Evolutionary conservation across 2,113 vertebrate species (phyloP), one percentile per base, ranked within the genome.

Genomic region (Anguilla rostrata): DNA sequence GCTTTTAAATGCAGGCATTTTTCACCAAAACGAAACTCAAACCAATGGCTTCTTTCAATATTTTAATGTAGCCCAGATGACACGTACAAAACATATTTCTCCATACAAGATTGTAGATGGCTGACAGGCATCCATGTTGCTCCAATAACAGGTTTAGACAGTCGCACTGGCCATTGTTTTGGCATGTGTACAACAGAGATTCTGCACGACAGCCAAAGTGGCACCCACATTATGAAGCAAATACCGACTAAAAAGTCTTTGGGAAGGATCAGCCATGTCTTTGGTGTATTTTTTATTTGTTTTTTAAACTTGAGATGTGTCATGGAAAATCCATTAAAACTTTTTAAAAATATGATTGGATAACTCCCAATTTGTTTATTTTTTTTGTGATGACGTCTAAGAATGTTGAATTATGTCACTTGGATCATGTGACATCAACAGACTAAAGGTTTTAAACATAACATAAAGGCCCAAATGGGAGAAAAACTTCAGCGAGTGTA

Each of bases 1-100:
- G 43, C 86, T 80, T 88, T 89, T 75, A 87, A 75, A 84, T 89
- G 84, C 85, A 2, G 83, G 85, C 75, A 85, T 87, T 88, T 81
- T 40, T 90, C 12, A 82, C 43, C 2, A 16, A 12, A 82, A 82
- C 5, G 43, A n/a, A 26, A 82, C 16, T 14, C 26, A 82, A 82
- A 90, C 83, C 87, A 63, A 20, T 63, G 85, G 49, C 85, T 87
- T 71, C 18, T 86, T 78, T 87, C 53, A 81, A 84, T 56, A 60
- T 60, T 87, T 82, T 89, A 84, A 53, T 85, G 4, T 83, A 85
- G 85, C 86, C 78, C 63, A 90, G 39, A 75, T 87, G 85, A 90
- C 85, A 85, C 81, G 29, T 82, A 84, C 83, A 81, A 80, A 82
- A 88, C 78, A 86, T 81, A 43, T 56, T 82, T 39, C 75, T 63